Percentiles rank a stretch among this genome's conserved stretches.
phyloP scores from a whole-genome alignment of 2,888 invertebrate genomes.

The Pachymerium ferrugineum region DNA sequence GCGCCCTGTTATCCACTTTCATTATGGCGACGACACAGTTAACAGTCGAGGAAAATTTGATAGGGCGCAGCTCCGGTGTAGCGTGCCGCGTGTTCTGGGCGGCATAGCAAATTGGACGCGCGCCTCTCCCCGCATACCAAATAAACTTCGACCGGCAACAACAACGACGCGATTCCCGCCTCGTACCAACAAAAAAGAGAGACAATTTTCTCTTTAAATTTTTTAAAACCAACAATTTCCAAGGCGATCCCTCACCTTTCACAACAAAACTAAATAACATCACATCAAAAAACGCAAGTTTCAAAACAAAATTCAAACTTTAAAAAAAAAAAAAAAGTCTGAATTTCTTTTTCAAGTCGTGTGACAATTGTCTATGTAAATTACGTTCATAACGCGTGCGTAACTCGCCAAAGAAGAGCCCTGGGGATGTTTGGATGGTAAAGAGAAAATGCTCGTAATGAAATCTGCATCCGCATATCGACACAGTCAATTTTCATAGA shows the following conservation, averaged over 20 bases:
- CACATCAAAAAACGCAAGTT: neutral
- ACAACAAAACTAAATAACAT: too few relatives aligned
- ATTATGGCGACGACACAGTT: neutral
- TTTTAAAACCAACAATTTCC: too few relatives aligned
- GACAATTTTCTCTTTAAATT: too few relatives aligned
- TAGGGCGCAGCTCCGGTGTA: constrained; percentile 16
- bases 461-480: constrained; percentile 14
- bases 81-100: constrained; percentile 2
- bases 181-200: too few relatives aligned
- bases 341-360: too few relatives aligned
- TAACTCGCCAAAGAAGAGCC: neutral
- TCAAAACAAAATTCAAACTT: neutral
- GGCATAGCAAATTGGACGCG: neutral
- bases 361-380: neutral
- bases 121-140: neutral
- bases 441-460: neutral
- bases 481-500: constrained; percentile 6
- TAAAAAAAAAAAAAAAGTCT: neutral
- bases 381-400: neutral
- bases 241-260: too few relatives aligned
- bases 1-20: constrained; percentile 9
- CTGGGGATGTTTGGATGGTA: neutral
- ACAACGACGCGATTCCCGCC: too few relatives aligned
- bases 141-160: neutral
- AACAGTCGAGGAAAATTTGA: neutral